These are phyloP conservation scores for Caenorhabditis plicata DNA, from an alignment of 2,888 invertebrate species.

Conservation along the genomic window DNA sequence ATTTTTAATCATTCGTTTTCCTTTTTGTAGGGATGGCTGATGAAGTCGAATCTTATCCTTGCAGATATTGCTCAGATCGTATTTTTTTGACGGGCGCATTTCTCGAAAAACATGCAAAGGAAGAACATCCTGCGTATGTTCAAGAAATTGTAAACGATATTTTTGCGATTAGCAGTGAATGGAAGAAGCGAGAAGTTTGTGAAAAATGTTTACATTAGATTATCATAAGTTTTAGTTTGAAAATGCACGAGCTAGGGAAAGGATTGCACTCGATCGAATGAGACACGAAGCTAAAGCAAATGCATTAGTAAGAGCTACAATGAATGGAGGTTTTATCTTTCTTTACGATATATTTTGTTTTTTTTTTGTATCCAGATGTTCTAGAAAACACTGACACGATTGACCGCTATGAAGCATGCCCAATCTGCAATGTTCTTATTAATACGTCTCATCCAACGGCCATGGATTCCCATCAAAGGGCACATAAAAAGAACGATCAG, in stretches of 20 bases:
- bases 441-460: constrained; percentile 51
- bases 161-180: constrained; percentile 42
- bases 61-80: constrained; percentile 46
- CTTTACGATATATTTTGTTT: neutral
- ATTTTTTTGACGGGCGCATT: constrained; percentile 53
- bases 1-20: neutral
- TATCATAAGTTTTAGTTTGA: constrained; percentile 30
- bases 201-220: no score
- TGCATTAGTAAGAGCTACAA: constrained; percentile 8
- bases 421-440: constrained; percentile 50
- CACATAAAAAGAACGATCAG: constrained; percentile 58
- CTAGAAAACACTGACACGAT: neutral
- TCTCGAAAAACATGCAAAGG: constrained; percentile 49
- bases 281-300: constrained; percentile 21
- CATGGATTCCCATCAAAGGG: constrained; percentile 51
- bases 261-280: constrained; percentile 16
- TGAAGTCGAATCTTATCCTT: constrained; percentile 58
- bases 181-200: constrained; percentile 41
- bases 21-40: constrained; percentile 53
- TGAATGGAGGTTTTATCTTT: neutral
- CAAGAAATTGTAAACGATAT: constrained; percentile 35
- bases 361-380: no score
- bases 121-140: constrained; percentile 38
- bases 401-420: constrained; percentile 47
- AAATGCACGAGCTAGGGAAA: constrained; percentile 16